phyloP scores from a whole-genome alignment of 2,113 vertebrate species.

The Colinus virginianus region DNA sequence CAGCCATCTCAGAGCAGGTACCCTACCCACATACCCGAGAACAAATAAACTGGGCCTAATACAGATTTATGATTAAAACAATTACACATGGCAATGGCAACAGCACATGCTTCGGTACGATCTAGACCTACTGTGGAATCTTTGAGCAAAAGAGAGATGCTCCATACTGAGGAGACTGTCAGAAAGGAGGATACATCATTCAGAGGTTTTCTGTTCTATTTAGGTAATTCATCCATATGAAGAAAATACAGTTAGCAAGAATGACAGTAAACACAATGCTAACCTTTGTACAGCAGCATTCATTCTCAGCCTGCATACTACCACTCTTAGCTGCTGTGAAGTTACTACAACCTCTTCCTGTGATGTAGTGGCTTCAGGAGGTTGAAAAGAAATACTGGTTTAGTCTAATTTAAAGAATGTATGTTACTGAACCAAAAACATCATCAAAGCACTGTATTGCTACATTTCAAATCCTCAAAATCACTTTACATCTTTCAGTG shows the following conservation, averaged over 20 bases:
- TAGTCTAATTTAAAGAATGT: neutral
- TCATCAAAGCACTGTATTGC: neutral
- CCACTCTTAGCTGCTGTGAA: neutral
- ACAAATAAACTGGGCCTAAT: neutral
- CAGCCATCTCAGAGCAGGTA: neutral
- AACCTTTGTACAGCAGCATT: neutral
- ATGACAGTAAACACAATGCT: neutral
- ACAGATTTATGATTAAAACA: neutral
- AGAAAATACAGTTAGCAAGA: neutral
- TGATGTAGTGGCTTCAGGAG: neutral
- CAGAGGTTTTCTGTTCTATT: neutral
- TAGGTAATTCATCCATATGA: neutral
- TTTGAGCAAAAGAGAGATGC: neutral
- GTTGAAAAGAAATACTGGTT: neutral
- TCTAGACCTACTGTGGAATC: neutral
- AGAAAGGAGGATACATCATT: neutral
- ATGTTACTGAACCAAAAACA: neutral
- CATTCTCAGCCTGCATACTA: neutral
- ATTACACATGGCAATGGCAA: neutral
- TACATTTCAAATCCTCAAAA: neutral
- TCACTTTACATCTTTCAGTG: neutral
- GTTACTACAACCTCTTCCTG: neutral
- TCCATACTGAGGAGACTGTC: neutral
- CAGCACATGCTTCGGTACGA: neutral
- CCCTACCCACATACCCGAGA: neutral